Percentiles rank a stretch among this genome's conserved stretches.
phyloP scores from a whole-genome alignment of 2,797 vertebrate species.

The Protonibea diacanthus region DNA sequence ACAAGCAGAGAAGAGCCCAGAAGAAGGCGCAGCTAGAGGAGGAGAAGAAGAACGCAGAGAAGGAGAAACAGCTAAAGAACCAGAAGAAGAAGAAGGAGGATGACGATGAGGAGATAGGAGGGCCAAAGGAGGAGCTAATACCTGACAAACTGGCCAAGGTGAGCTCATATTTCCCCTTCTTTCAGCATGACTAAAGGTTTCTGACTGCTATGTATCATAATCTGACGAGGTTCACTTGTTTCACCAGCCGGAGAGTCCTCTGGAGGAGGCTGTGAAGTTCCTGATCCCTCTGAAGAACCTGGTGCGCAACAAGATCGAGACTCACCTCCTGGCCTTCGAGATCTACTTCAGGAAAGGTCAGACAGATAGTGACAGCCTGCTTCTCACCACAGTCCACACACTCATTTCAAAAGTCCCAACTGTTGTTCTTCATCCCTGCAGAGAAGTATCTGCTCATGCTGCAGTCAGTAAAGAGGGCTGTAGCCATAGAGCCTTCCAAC shows the following conservation, averaged over 20 bases:
- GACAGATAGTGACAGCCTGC: not conserved
- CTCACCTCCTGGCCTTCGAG: constrained; percentile 96
- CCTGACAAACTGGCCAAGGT: constrained; percentile 96
- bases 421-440: constrained; percentile 64
- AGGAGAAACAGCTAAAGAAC: constrained; percentile 95
- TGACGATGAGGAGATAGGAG: constrained; percentile 94
- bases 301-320: constrained; percentile 95
- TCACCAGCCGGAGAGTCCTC: constrained; percentile 90
- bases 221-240: not conserved
- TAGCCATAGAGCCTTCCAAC: constrained; percentile 90
- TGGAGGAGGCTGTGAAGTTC: constrained; percentile 97
- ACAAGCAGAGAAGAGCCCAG: constrained; percentile 94
- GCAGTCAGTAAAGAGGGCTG: constrained; percentile 94
- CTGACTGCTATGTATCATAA: not conserved
- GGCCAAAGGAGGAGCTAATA: constrained; percentile 94
- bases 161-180: not conserved
- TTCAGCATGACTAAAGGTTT: no score
- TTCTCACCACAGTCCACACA: not conserved
- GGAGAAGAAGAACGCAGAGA: constrained; percentile 95
- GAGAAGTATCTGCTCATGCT: constrained; percentile 96
- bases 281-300: constrained; percentile 94
- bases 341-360: constrained; percentile 97
- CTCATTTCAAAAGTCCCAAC: no score
- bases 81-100: constrained; percentile 97
- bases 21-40: constrained; percentile 95